Evolutionary conservation across 2,113 vertebrate species (phyloP).

Genomic region (Notarius lentiginosus): DNA sequence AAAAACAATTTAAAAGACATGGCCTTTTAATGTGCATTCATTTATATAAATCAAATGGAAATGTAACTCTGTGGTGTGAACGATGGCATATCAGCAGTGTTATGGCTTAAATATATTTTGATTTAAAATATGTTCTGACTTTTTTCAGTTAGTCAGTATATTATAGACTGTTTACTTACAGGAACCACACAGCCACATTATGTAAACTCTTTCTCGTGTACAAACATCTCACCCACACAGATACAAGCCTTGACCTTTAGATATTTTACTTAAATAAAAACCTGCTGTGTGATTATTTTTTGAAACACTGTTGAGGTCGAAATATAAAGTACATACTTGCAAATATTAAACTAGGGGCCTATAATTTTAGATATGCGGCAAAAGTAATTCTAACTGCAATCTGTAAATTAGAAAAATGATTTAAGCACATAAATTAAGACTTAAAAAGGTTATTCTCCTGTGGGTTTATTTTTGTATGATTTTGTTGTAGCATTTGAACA

Average conservation of each 20-base stretch:
- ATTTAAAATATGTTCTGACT: neutral
- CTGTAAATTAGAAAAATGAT: neutral
- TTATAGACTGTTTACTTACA: neutral
- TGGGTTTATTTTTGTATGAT: neutral
- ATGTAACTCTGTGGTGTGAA: neutral
- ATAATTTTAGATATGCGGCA: neutral
- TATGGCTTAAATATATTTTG: neutral
- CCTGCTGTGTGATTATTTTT: no score
- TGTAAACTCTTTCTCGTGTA: neutral
- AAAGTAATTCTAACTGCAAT: neutral
- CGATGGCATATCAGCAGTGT: neutral
- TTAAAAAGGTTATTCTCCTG: neutral
- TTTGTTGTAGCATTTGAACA: neutral
- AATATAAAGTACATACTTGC: neutral
- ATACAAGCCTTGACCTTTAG: slow-evolving; percentile 1
- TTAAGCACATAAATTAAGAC: neutral
- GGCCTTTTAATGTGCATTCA: neutral
- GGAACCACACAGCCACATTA: neutral
- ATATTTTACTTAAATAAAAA: neutral
- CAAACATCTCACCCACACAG: slow-evolving; percentile 24
- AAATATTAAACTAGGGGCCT: neutral
- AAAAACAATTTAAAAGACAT: neutral
- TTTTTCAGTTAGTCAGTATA: neutral
- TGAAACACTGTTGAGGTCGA: neutral
- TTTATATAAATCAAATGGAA: neutral